Evolutionary conservation across 2,797 vertebrate genomes (phyloP).

Genomic region (Takifugu rubripes): DNA sequence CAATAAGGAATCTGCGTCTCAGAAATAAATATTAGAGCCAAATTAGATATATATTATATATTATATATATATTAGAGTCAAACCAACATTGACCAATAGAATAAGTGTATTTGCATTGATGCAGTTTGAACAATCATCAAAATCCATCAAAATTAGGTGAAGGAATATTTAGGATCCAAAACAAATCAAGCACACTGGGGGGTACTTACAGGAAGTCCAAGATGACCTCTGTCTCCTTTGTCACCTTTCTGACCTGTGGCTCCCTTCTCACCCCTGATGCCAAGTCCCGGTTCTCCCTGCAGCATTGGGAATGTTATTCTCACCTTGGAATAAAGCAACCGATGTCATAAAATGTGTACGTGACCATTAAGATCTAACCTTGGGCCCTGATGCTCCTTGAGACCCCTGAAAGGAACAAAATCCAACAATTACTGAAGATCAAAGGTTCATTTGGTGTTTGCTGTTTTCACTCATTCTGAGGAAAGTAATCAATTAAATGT

Average conservation of each 20-base stretch:
- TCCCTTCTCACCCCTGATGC: constrained; percentile 91
- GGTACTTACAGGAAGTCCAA: constrained; percentile 95
- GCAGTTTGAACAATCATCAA: no score
- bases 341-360: background rate
- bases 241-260: constrained; percentile 88
- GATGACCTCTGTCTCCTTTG: constrained; percentile 95
- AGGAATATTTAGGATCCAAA: no score
- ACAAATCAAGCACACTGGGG: no score
- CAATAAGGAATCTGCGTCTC: constrained; percentile 12
- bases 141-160: no score
- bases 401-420: constrained; percentile 77
- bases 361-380: constrained; percentile 74
- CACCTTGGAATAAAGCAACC: background rate
- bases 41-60: background rate
- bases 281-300: constrained; percentile 91
- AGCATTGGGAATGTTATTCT: background rate
- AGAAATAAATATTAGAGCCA: constrained; percentile 9
- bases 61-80: background rate
- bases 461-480: no score
- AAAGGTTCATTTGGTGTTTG: no score
- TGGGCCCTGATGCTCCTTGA: constrained; percentile 86
- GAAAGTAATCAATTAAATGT: no score
- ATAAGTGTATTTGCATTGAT: no score
- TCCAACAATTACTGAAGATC: constrained; percentile 3
- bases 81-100: background rate